Evolutionary conservation across 2,797 vertebrate genomes (phyloP).

Genomic region (Dipus sagitta): DNA sequence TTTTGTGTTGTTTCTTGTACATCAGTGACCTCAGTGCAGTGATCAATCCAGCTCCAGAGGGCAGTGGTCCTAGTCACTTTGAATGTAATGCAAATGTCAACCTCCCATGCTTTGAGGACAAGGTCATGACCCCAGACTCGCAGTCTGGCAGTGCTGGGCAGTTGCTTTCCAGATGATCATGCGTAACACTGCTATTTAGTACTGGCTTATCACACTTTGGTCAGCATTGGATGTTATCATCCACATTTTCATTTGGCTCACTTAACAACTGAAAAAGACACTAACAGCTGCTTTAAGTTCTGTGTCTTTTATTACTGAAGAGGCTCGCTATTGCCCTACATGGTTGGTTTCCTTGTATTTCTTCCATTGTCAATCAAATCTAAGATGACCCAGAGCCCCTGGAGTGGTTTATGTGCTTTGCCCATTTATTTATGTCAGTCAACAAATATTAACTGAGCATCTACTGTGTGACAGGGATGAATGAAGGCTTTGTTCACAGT

Average conservation of each 20-base stretch:
- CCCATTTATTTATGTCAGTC: neutral
- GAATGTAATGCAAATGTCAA: neutral
- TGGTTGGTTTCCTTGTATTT: neutral
- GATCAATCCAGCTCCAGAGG: neutral
- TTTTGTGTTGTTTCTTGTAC: neutral
- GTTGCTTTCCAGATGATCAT: neutral
- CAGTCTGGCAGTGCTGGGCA: neutral
- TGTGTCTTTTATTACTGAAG: neutral
- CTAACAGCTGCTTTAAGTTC: neutral
- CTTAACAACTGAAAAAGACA: neutral
- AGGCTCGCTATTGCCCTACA: neutral
- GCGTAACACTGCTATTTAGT: neutral
- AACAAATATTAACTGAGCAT: neutral
- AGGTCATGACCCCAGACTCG: accelerated
- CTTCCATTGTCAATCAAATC: neutral
- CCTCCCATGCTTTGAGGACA: accelerated
- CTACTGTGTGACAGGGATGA: neutral
- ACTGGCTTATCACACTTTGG: neutral
- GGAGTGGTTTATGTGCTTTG: neutral
- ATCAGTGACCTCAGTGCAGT: neutral
- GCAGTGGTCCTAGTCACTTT: neutral
- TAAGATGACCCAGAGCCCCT: neutral
- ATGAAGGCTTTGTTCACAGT: neutral
- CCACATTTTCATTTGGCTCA: neutral
- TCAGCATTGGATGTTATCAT: neutral